Conservation (phyloP, 2,797 vertebrate genomes). For the Hirundo rustica region DNA sequence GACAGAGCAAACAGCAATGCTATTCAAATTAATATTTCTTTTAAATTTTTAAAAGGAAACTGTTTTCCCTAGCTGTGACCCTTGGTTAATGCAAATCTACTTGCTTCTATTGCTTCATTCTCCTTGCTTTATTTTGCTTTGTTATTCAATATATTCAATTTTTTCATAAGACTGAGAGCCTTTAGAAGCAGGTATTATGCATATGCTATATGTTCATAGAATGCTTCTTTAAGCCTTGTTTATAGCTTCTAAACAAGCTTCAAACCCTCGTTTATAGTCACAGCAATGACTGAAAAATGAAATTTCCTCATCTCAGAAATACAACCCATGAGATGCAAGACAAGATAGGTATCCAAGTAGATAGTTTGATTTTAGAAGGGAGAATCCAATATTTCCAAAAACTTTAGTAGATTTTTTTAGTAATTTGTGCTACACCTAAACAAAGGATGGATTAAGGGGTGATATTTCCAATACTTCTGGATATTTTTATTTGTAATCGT, state of each 20-base stretch:
- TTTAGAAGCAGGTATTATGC: not conserved
- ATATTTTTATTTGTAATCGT: not conserved
- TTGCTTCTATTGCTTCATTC: not conserved
- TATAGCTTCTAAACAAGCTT: not conserved
- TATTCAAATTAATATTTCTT: not conserved
- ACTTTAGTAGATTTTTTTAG: not conserved
- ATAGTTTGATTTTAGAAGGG: not conserved
- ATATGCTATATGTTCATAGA: not conserved
- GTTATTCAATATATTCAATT: not conserved
- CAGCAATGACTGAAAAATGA: not conserved
- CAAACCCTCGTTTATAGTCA: not conserved
- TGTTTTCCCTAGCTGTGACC: not conserved
- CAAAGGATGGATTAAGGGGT: not conserved
- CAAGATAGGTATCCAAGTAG: not conserved
- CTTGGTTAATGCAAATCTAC: not conserved
- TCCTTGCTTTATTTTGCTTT: not conserved
- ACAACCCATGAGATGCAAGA: not conserved
- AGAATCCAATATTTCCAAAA: not conserved
- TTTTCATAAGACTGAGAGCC: not conserved
- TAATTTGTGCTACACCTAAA: not conserved
- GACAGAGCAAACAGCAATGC: not conserved
- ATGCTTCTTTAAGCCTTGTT: not conserved
- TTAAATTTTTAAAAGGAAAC: not conserved
- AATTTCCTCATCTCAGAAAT: not conserved
- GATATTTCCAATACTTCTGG: not conserved